phyloP scores from a whole-genome alignment of 2,113 vertebrate species.

The Scytalopus superciliaris region DNA sequence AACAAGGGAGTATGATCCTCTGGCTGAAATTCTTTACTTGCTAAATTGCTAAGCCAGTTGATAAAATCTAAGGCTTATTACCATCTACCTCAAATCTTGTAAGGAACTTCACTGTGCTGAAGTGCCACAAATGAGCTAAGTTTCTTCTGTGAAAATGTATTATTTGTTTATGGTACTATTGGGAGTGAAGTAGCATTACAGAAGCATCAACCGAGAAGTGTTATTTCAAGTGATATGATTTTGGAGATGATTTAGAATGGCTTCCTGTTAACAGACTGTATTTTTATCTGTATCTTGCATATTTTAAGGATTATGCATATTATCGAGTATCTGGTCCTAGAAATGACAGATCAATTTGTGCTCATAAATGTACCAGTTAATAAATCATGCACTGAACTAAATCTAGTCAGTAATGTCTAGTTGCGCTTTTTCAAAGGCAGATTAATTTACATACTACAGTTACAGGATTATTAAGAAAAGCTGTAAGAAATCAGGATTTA shows the following conservation, averaged over 20 bases:
- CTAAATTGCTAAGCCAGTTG: not conserved
- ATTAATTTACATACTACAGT: not conserved
- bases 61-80: not conserved
- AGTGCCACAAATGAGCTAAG: not conserved
- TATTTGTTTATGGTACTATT: not conserved
- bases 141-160: not conserved
- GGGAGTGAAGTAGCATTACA: not conserved
- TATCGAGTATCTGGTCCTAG: not conserved
- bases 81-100: not conserved
- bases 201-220: not conserved
- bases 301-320: not conserved
- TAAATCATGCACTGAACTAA: not conserved
- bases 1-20: not conserved
- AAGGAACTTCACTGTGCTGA: not conserved
- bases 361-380: not conserved
- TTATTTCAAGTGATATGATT: not conserved
- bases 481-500: not conserved
- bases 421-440: not conserved
- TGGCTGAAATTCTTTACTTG: not conserved
- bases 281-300: constrained; percentile 13
- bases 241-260: not conserved
- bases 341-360: not conserved
- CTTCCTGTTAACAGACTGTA: not conserved
- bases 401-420: not conserved
- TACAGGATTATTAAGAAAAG: not conserved